Conservation (phyloP, 2,113 vertebrate genomes). For the Semicossyphus pulcher region DNA sequence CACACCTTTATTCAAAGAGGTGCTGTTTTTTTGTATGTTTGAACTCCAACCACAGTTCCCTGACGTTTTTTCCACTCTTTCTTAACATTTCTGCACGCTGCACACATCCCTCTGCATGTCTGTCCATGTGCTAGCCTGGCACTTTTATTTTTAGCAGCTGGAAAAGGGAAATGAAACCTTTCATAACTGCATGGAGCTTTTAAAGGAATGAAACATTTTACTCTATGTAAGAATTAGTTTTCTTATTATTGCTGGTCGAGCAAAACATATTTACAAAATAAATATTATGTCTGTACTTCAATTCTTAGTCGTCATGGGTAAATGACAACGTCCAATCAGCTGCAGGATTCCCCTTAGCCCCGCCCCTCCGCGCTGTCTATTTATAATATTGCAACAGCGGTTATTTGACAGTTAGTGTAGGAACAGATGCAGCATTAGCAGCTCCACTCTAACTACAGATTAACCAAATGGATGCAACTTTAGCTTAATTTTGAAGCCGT, state of each 20-base stretch:
- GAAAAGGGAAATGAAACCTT: background rate
- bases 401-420: slow-evolving; percentile 34
- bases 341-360: slow-evolving; percentile 33
- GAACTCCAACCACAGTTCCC: background rate
- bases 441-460: background rate
- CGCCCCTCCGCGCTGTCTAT: slow-evolving; percentile 61
- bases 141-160: slow-evolving; percentile 20
- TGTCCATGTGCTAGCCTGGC: slow-evolving; percentile 12
- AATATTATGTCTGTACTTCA: background rate
- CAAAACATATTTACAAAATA: background rate
- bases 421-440: slow-evolving; percentile 4
- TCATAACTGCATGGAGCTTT: background rate
- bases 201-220: background rate
- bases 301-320: background rate
- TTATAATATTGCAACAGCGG: slow-evolving; percentile 64
- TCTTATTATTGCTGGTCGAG: no score
- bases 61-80: background rate
- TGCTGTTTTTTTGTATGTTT: background rate
- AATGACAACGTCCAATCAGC: slow-evolving; percentile 50
- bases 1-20: no score
- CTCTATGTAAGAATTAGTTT: no score
- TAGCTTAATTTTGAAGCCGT: no score
- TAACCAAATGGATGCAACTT: slow-evolving; percentile 5
- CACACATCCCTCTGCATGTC: background rate
- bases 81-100: background rate